A percentile compares a stretch with the other conserved stretches of the same genome.
Conservation (phyloP, 2,113 vertebrate species). For the Lamprologus ornatipinnis region DNA sequence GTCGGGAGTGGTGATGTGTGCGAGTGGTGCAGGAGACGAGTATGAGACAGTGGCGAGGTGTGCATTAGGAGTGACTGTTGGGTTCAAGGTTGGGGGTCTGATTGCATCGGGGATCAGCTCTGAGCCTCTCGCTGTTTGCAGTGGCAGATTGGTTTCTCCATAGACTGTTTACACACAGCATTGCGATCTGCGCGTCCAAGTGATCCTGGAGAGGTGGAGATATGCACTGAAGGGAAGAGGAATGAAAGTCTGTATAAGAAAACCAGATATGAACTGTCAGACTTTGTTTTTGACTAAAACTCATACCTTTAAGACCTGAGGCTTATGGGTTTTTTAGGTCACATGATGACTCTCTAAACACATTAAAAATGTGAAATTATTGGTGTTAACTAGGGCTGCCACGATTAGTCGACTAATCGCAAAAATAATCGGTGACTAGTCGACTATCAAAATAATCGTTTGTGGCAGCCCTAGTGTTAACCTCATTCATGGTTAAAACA, state of each 20-base stretch:
- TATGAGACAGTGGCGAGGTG: not conserved
- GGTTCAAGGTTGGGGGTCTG: not conserved
- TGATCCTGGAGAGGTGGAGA: not conserved
- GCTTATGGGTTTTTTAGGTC: fast-evolving
- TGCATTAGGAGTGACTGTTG: not conserved
- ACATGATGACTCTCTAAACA: not conserved
- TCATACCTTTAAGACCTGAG: not conserved
- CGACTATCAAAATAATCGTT: no score
- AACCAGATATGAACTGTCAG: not conserved
- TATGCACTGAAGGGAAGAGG: not conserved
- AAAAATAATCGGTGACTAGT: no score
- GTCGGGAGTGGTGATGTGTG: not conserved
- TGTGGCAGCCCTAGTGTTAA: not conserved
- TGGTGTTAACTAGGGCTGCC: not conserved
- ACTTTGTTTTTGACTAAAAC: not conserved
- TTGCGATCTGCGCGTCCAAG: fast-evolving
- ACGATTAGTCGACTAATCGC: no score
- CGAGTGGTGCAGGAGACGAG: not conserved
- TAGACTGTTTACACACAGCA: not conserved
- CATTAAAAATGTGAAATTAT: not conserved
- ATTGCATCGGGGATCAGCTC: not conserved
- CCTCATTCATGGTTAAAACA: not conserved
- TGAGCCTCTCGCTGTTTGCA: not conserved
- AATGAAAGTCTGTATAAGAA: fast-evolving
- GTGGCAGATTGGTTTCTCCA: not conserved